phyloP scores from a whole-genome alignment of 2,888 invertebrate species.

The Petrophora chlorosata region DNA sequence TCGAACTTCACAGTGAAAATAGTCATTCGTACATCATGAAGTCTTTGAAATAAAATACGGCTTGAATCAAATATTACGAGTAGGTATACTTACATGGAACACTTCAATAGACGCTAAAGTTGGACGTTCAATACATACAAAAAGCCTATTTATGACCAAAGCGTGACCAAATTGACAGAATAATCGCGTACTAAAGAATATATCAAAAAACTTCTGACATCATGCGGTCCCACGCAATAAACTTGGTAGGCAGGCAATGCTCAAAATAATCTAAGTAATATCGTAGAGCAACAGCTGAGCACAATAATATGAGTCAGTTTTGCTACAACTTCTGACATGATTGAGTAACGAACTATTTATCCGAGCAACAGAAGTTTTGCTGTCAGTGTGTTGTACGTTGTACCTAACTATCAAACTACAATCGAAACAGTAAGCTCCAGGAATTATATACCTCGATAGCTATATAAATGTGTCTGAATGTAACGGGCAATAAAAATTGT shows the following conservation, averaged over 20 bases:
- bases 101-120: no score
- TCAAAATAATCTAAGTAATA: constrained; percentile 7
- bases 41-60: no score
- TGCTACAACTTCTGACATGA: constrained; percentile 14
- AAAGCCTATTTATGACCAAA: constrained; percentile 12
- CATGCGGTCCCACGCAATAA: constrained; percentile 4
- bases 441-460: no score
- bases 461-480: no score
- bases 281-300: constrained; percentile 18
- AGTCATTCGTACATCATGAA: no score
- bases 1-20: no score
- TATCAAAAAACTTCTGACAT: constrained; percentile 16
- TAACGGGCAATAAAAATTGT: no score
- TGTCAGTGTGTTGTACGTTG: neutral
- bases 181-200: constrained; percentile 8
- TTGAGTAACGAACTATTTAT: constrained; percentile 11
- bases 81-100: no score
- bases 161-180: constrained; percentile 9
- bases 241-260: constrained; percentile 1
- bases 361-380: neutral
- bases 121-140: constrained; percentile 1
- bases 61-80: no score
- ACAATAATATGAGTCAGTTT: neutral
- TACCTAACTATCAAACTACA: no score
- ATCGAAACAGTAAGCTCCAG: no score